Percentiles rank a stretch among this genome's conserved stretches.
These are phyloP conservation scores for Neodontobutis hainanensis DNA, from an alignment of 2,113 vertebrate species.

Conservation along the genomic window DNA sequence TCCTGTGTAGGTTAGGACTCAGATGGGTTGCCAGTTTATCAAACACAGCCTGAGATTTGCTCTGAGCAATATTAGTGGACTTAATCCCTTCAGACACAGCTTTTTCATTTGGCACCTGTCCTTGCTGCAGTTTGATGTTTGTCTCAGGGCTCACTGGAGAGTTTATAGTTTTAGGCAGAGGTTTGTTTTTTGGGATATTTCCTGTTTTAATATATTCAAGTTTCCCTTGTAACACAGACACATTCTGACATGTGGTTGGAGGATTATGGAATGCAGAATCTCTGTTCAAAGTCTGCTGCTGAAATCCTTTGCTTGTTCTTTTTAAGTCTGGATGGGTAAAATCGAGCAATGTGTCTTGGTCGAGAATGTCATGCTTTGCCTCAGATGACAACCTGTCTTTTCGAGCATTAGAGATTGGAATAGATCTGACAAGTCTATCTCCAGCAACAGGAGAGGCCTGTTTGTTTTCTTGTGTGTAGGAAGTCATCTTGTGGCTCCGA, in stretches of 20 bases:
- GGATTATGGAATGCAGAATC: constrained; percentile 28
- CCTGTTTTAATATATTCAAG: constrained; percentile 51
- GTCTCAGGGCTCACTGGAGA: constrained; percentile 23
- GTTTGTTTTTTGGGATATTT: constrained; percentile 33
- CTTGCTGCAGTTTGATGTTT: constrained; percentile 29
- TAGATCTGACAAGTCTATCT: constrained; percentile 57
- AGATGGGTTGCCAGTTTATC: constrained; percentile 24
- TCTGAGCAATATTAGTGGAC: constrained; percentile 18
- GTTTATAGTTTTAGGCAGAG: constrained; percentile 21
- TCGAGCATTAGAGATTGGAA: constrained; percentile 60
- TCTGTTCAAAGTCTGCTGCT: constrained; percentile 1
- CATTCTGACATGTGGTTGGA: constrained; percentile 19
- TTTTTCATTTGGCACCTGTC: constrained; percentile 11
- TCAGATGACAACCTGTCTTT: constrained; percentile 11
- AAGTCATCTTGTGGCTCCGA: constrained; percentile 22
- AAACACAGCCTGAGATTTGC: constrained; percentile 24
- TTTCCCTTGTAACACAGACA: constrained; percentile 43
- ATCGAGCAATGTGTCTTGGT: constrained; percentile 51
- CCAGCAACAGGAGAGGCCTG: constrained; percentile 45
- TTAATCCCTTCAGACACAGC: constrained; percentile 32
- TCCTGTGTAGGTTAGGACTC: constrained; percentile 35
- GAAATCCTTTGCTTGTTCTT: constrained; percentile 22
- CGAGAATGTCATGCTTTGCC: constrained; percentile 37
- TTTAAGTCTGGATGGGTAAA: constrained; percentile 37
- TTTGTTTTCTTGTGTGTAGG: constrained; percentile 25